Percentiles rank a stretch among this genome's conserved stretches.
Conservation (phyloP, 2,113 vertebrate genomes). For the Serinus canaria region DNA sequence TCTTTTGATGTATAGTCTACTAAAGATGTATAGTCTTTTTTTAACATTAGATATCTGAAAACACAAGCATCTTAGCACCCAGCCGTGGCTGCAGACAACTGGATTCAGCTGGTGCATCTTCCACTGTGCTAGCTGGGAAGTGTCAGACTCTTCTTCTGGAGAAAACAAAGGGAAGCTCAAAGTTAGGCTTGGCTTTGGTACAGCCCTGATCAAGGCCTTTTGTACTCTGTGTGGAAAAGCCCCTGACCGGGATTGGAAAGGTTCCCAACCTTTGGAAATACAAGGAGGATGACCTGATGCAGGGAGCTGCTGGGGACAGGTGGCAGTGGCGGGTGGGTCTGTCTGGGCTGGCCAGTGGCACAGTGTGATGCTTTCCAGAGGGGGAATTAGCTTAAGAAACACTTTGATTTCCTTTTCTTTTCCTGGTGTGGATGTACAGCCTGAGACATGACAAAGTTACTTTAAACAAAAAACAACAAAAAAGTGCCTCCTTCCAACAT, state of each 20-base stretch:
- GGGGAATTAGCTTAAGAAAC: neutral
- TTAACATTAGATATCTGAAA: neutral
- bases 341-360: neutral
- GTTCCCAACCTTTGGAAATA: neutral
- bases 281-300: neutral
- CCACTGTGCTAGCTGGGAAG: neutral
- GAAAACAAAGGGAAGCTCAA: neutral
- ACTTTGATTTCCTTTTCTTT: neutral
- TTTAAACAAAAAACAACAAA: neutral
- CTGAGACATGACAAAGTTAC: neutral
- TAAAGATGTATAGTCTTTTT: neutral
- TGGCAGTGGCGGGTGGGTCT: accelerated
- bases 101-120: neutral
- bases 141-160: neutral
- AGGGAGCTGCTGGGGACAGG: neutral
- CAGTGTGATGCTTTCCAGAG: neutral
- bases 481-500: neutral
- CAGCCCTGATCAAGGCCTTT: neutral
- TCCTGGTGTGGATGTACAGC: neutral
- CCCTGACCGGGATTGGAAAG: neutral
- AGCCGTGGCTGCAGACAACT: neutral
- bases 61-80: neutral
- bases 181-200: neutral
- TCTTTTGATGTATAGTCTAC: neutral
- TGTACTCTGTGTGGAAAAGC: neutral